Base-by-base conservation (phyloP, 2,888 invertebrate genomes). In the Temnothorax unifasciatus region DNA sequence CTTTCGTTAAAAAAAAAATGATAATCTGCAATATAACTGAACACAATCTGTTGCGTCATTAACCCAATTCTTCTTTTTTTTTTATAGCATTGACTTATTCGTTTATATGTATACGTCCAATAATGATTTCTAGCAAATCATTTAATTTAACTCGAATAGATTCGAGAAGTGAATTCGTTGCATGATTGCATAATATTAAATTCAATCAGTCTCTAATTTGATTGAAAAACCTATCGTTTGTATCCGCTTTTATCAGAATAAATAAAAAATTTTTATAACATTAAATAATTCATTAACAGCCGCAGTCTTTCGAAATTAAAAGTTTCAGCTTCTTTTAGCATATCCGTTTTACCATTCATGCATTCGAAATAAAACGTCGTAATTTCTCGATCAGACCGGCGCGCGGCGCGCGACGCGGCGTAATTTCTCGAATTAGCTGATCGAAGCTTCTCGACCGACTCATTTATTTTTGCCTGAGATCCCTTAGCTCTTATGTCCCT, bases 51-150 rank as follows among this genome's bases (percentile, higher is more conserved):
- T 29, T 3, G 9, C 38, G 3, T 5, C 15, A 41, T 8, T 41
- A 47, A 47, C 41, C 11, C 11, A 1, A 18, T 41, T 41, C 3
- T 73, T 29, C 29, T 29, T 29, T 29, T 29, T 29, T 29, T 29
- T 29, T 29, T 52, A 52, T 15, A 52, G 21, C 15, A 52, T 6
- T 69, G 11, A 59, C 2, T 44, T 29, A 18, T 3, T 54, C 25
- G 21, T n/a, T 52, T 13, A 11, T 15, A 29, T 3, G n/a, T 34
- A 34, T 59, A 38, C 21, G 1, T 41, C 13, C 41, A 64, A n/a
- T 52, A 34, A 69, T 69, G 34, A 52, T 52, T 52, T 68, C n/a
- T 69, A 52, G 34, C 15, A 34, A 52, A n/a, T 29, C 6, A 13
- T 69, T 29, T 6, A 69, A 50, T 50, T 69, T 50, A 50, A 69